Evolutionary conservation across 2,888 invertebrate genomes (phyloP).

Genomic region (Apodemia duryi): DNA sequence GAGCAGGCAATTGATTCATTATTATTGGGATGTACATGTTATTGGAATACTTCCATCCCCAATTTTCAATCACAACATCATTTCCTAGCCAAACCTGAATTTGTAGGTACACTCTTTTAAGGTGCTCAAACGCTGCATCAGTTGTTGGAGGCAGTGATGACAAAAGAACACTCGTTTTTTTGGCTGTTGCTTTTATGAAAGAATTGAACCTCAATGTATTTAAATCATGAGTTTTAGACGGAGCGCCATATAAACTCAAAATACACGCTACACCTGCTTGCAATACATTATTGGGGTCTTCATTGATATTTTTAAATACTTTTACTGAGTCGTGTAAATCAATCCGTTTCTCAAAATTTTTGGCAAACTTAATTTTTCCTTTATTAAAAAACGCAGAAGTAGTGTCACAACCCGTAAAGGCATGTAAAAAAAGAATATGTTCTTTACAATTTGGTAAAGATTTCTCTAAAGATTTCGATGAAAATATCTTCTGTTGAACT

Average conservation of each 20-base stretch:
- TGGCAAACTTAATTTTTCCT: slow-evolving; percentile 6
- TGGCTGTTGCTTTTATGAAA: slow-evolving; percentile 7
- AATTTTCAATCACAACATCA: slow-evolving; percentile 18
- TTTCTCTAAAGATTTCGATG: slow-evolving; percentile 16
- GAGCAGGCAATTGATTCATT: slow-evolving; percentile 22
- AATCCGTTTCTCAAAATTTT: too few species aligned
- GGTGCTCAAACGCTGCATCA: slow-evolving; percentile 21
- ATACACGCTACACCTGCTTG: slow-evolving; percentile 15
- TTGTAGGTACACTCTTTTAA: slow-evolving; percentile 24
- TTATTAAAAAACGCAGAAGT: slow-evolving; percentile 9
- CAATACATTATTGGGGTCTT: slow-evolving; percentile 3
- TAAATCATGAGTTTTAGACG: slow-evolving; percentile 3
- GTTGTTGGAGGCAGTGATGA: slow-evolving; percentile 17
- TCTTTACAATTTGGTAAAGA: slow-evolving; percentile 16
- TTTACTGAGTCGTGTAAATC: neutral
- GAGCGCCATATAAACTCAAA: slow-evolving; percentile 14
- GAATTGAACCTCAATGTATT: slow-evolving; percentile 15
- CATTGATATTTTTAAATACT: slow-evolving; percentile 18
- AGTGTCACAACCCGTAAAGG: slow-evolving; percentile 11
- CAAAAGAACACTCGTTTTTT: slow-evolving; percentile 9
- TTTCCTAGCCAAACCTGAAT: slow-evolving; percentile 23
- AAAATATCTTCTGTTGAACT: slow-evolving; percentile 19
- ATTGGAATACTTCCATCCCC: slow-evolving; percentile 21
- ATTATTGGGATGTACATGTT: too few species aligned
- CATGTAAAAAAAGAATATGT: slow-evolving; percentile 18